phyloP scores from a whole-genome alignment of 2,113 vertebrate species.

The Physeter macrocephalus region DNA sequence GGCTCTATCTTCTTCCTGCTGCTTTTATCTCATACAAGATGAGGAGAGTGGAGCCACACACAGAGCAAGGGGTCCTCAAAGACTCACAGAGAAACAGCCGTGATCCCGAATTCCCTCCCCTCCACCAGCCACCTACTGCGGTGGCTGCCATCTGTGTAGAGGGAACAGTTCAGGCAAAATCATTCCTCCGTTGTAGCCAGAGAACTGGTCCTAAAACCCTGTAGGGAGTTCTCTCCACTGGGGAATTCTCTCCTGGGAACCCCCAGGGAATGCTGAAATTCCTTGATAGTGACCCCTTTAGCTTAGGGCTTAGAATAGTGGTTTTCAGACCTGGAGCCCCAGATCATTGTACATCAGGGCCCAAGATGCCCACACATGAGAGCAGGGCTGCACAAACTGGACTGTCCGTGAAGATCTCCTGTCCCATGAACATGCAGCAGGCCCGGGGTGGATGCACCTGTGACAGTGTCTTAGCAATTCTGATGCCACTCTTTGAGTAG shows the following conservation, averaged over 20 bases:
- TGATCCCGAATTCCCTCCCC: background rate
- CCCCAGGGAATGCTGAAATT: background rate
- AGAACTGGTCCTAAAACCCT: background rate
- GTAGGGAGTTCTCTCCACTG: background rate
- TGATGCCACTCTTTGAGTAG: accelerated
- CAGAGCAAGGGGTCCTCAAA: background rate
- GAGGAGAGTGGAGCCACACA: background rate
- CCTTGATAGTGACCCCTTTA: background rate
- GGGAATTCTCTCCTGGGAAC: background rate
- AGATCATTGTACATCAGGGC: background rate
- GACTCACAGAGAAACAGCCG: background rate
- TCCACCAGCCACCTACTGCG: background rate
- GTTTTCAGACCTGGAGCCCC: background rate
- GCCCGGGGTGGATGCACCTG: accelerated
- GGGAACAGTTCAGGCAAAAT: background rate
- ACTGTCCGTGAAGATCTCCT: background rate
- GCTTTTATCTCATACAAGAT: background rate
- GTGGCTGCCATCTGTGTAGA: accelerated
- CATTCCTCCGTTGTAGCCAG: too few species aligned
- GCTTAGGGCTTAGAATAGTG: background rate
- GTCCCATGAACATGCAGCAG: background rate
- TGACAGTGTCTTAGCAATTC: background rate
- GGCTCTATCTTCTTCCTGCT: background rate
- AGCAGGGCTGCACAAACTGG: background rate
- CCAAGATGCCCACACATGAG: background rate